Base-by-base conservation (phyloP, 2,797 vertebrate genomes). In the Rhynchotus rufescens region DNA sequence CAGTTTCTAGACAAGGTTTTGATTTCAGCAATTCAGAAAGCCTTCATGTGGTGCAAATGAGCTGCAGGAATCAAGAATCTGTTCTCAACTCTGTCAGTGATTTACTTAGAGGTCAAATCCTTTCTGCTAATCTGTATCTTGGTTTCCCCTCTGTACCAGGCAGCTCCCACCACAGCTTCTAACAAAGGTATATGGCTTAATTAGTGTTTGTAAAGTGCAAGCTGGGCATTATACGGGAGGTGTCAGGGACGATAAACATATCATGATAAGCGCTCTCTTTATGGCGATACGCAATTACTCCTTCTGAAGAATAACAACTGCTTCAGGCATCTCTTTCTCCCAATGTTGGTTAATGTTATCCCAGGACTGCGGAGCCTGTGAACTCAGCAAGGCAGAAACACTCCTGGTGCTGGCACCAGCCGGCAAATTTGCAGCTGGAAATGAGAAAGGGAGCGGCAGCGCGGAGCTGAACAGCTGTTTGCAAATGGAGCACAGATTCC, bases 181-280 rank as follows among this genome's bases (percentile, higher is more conserved):
- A 52, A 57, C 68, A 47, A 45, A 83, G 74, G 82, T 93, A 84
- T 32, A 62, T 16, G 25, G 62, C 64, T 95, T 94, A 92, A 94
- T 94, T 93, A 87, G 80, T 49, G 44, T 87, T 96, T 92, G 87
- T 81, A 66, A 83, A 81, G 52, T 4, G 8, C 82, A 89, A 84
- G 59, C 89, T 86, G 85, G 64, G 59, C 42, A 40, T 59, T 69
- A 69, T 88, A 66, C 34, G 32, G 74, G 79, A 93, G 86, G 66
- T 90, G 85, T 84, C 36, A 22, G 83, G 92, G 60, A 93, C 89
- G 89, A 80, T 73, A 89, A 95, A 84, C 32, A 0, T 59, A 40
- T 52, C 28, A 0, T 77, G 73, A 57, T 62, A 91, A 95, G 87
- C 90, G 68, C 62, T 64, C 82, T 94, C 78, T 87, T 92, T 64